A percentile compares a stretch with the other conserved stretches of the same genome.
These are phyloP conservation scores for Psittacula echo DNA, from an alignment of 2,797 vertebrate species.

Conservation along the genomic window DNA sequence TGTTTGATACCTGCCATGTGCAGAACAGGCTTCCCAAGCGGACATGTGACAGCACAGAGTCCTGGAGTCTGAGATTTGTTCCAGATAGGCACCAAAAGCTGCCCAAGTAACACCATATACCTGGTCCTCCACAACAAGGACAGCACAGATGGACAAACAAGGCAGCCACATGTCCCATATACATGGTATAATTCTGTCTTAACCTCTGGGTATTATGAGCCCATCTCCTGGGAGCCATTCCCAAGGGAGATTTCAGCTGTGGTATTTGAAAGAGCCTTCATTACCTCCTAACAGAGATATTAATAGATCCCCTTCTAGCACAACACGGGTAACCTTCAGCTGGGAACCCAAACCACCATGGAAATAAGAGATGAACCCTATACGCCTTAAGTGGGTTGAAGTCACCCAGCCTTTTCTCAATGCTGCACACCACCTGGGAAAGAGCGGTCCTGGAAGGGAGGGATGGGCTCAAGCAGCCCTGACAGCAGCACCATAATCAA, in stretches of 20 bases:
- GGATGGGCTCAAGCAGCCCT: neutral
- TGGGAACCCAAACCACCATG: neutral
- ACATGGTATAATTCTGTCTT: neutral
- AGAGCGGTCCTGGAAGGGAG: neutral
- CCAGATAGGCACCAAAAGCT: neutral
- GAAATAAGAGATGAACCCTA: neutral
- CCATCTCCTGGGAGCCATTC: neutral
- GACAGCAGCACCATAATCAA: neutral
- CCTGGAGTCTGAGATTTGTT: neutral
- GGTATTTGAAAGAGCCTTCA: neutral
- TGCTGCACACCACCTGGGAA: neutral
- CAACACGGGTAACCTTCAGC: neutral
- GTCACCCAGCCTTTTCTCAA: neutral
- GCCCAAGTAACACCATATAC: fast-evolving
- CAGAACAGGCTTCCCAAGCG: neutral
- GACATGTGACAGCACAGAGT: neutral
- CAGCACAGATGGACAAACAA: neutral
- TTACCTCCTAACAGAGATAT: neutral
- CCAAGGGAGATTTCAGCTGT: neutral
- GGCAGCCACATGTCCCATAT: neutral
- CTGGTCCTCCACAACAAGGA: neutral
- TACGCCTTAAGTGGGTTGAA: neutral
- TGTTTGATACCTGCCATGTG: neutral
- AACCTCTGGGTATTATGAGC: neutral
- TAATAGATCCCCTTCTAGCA: neutral